Evolutionary conservation across 2,113 vertebrate species (phyloP).

Genomic region (Heloderma charlesbogerti): DNA sequence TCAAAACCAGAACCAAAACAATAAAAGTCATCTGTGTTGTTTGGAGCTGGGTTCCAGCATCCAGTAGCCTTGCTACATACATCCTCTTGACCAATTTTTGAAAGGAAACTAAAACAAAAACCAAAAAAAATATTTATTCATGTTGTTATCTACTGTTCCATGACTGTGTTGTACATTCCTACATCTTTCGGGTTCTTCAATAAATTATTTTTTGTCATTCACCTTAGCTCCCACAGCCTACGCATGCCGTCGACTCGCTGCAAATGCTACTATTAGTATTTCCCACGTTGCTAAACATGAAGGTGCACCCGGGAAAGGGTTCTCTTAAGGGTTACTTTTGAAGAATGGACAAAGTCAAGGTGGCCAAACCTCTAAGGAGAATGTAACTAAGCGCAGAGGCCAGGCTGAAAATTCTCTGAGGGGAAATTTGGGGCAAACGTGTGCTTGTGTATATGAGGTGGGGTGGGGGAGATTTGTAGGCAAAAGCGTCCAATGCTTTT

Average conservation of each 20-base stretch:
- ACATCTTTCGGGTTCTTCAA: conserved; percentile 81
- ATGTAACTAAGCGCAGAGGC: neutral
- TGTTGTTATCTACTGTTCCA: conserved; percentile 70
- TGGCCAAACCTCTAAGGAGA: too few species aligned
- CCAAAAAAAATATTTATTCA: conserved; percentile 68
- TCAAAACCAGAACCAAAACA: neutral
- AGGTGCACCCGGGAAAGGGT: neutral
- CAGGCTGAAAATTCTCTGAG: too few species aligned
- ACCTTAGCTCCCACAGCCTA: accelerated
- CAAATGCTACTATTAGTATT: neutral
- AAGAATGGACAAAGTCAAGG: too few species aligned
- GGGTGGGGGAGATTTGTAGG: too few species aligned
- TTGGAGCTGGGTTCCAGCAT: conserved; percentile 64
- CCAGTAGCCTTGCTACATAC: conserved; percentile 55
- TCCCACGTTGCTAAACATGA: neutral
- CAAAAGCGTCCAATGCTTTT: too few species aligned
- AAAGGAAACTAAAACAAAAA: conserved; percentile 11
- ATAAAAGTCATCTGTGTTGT: conserved; percentile 62
- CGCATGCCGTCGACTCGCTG: neutral
- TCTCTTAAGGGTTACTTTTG: neutral
- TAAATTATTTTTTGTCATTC: conserved; percentile 85
- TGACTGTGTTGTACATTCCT: conserved; percentile 79
- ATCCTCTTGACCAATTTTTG: conserved; percentile 66
- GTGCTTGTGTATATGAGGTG: too few species aligned
- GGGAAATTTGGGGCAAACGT: too few species aligned